Evolutionary conservation across 2,113 vertebrate species (phyloP).

Genomic region (Hyaena hyaena): DNA sequence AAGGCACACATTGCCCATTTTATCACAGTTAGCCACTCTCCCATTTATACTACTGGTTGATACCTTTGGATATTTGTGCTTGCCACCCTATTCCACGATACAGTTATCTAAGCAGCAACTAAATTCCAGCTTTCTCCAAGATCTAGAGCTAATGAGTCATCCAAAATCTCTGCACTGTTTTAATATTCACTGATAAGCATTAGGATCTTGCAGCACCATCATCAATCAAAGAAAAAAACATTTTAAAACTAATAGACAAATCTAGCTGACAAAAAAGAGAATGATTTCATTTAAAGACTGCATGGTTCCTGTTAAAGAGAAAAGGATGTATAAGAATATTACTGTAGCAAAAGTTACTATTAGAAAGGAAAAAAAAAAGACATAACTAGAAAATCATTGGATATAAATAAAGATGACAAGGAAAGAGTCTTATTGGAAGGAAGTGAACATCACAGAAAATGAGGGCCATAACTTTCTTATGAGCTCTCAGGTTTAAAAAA

Average conservation of each 20-base stretch:
- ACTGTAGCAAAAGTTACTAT: not conserved
- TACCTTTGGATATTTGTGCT: not conserved
- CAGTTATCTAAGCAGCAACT: not conserved
- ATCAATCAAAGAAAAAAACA: not conserved
- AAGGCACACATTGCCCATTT: not conserved
- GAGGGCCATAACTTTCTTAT: not conserved
- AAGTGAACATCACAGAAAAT: not conserved
- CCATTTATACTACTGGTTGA: not conserved
- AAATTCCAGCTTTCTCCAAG: not conserved
- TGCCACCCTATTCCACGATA: not conserved
- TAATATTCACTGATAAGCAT: not conserved
- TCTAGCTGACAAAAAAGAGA: not conserved
- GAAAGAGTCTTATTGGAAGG: not conserved
- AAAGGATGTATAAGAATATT: not conserved
- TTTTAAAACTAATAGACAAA: slow-evolving; percentile 39
- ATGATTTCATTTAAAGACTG: slow-evolving; percentile 18
- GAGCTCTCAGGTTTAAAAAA: not conserved
- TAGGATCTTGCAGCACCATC: not conserved
- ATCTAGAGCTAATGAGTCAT: not conserved
- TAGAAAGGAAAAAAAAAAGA: not conserved
- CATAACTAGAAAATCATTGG: not conserved
- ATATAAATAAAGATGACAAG: not conserved
- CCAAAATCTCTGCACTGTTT: not conserved
- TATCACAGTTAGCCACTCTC: not conserved
- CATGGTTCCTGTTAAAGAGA: not conserved